phyloP scores from a whole-genome alignment of 2,113 vertebrate genomes.

The Etia nguti region DNA sequence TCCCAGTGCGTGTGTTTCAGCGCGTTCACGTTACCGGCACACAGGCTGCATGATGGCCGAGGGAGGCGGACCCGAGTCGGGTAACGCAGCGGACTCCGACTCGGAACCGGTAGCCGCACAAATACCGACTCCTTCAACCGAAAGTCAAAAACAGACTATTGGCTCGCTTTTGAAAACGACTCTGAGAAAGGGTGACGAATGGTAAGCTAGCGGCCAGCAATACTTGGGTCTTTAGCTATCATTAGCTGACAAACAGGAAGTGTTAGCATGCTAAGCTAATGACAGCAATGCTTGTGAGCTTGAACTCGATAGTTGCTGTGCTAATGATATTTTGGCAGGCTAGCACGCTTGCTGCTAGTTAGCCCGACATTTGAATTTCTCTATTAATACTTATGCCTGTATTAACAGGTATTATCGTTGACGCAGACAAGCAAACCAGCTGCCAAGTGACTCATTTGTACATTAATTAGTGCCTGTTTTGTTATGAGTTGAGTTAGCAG shows the following conservation, averaged over 20 bases:
- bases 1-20: conserved; percentile 10
- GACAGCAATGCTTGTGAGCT: background rate
- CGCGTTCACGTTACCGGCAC: conserved; percentile 63
- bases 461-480: background rate
- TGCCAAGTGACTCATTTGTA: background rate
- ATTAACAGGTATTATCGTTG: background rate
- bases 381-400: background rate
- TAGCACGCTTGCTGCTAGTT: conserved; percentile 15
- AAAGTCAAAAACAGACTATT: conserved; percentile 75
- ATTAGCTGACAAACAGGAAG: conserved; percentile 51
- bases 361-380: background rate
- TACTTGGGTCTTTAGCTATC: background rate
- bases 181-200: conserved; percentile 76
- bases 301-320: conserved; percentile 26
- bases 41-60: conserved; percentile 78
- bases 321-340: background rate
- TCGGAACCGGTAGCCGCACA: conserved; percentile 73
- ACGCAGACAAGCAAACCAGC: background rate
- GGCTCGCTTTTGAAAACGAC: conserved; percentile 74
- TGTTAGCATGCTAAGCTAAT: conserved; percentile 47
- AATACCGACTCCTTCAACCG: conserved; percentile 67
- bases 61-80: conserved; percentile 81
- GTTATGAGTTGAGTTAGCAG: background rate
- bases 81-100: conserved; percentile 73
- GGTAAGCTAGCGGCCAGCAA: conserved; percentile 52